Evolutionary conservation across 2,797 vertebrate species (phyloP), one percentile per base, ranked within the genome.

Genomic region (Epinephelus awoara): DNA sequence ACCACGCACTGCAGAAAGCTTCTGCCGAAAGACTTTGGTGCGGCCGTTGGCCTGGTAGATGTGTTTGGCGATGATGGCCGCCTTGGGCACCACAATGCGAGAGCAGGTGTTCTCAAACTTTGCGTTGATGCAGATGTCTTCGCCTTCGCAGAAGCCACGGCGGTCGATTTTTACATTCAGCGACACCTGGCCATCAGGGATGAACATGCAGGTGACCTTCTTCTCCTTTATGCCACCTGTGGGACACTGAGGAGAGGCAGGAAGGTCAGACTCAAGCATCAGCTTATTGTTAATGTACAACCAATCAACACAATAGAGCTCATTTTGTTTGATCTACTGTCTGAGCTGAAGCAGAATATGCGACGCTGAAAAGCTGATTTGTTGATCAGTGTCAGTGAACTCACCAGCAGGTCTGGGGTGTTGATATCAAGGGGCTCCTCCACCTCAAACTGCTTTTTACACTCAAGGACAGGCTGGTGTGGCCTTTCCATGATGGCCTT

Each of bases 41-140:
- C 96, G 96, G 0, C 97, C 98, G 0, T 97, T 97, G 81, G 98
- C 98, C 91, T 98, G 96, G 92, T 98, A 99, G 0, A 89, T 98
- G 88, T 99, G 98, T 66, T 98, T 99, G 84, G 97, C 96, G 0
- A 98, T 64, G 25, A 99, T 99, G 90, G 98, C 98, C 0, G 98
- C 98, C 85, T 99, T 99, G 77, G 98, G 98, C 51, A 99, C 96
- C 83, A 99, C 97, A 0, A 99, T 99, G n/a, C 98, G 96, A 0
- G 98, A 99, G 86, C 97, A 99, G 0, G 97, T 99, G 86, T 99
- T 99, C 93, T 99, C 98, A 0, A 99, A 99, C 84, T 98, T 98
- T 0, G 98, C 98, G 0, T 97, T 97, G 79, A 99, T 99, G 79
- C 93, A 97, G 87, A 99, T 99, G 10, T 99, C 97, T 0, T 99